Evolutionary conservation across 2,797 vertebrate genomes (phyloP), one percentile per base, ranked within the genome.

Genomic region (Pogonophryne albipinna): DNA sequence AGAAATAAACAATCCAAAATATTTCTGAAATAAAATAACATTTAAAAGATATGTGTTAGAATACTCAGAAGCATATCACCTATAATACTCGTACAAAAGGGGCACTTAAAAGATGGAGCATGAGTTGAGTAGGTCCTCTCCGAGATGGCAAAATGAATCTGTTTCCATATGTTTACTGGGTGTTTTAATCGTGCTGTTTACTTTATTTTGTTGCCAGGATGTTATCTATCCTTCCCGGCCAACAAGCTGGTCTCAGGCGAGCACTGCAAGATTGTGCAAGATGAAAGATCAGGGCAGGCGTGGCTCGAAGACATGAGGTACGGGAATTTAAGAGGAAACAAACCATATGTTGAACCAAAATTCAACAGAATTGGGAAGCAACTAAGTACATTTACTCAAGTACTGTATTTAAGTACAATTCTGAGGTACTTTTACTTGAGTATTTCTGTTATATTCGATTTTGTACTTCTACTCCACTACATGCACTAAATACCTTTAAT

Each of bases 301-400:
- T 98, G 94, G 85, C 93, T 99, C 70, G 96, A 99, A 91, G 98
- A 99, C 88, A 98, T 95, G 91, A 99, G 98, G 98, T 99, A 94
- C 56, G 19, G 49, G 10, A 70, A 10, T 59, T 56, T 7, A 11
- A 57, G 69, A 12, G 2, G 20, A 38, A 47, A 51, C 34, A 8
- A 31, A 31, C 11, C 5, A 0, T 15, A 11, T 52, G 8, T 52
- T 17, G 3, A 27, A 23, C 1, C 16, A 16, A 56, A 67, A 59
- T 20, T 9, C 10, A 63, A 8, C 2, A 27, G 27, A 27, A 4
- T 27, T 27, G 27, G 27, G 27, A 27, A 27, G 27, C 5, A 27
- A 27, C 27, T 27, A 27, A 27, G 27, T 27, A 27, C 27, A 27
- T 27, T 27, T 27, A 27, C 27, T 27, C 27, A 27, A 27, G 27